Conservation (phyloP, 2,888 invertebrate species). For the Quadroppia sp. region DNA sequence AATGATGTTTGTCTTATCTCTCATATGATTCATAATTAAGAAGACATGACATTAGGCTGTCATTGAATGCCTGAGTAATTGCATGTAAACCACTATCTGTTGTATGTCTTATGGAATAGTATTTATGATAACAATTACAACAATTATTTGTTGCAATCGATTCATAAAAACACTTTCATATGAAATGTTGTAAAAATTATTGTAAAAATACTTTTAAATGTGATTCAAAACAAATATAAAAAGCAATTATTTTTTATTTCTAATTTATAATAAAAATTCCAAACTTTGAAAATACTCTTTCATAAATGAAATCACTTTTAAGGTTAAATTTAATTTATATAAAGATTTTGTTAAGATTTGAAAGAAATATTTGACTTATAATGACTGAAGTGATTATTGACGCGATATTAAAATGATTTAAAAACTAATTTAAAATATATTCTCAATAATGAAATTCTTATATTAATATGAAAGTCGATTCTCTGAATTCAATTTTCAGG, state of each 20-base stretch:
- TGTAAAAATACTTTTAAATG: no score
- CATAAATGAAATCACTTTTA: no score
- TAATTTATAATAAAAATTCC: no score
- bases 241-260: no score
- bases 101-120: conserved; percentile 5
- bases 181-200: no score
- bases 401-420: conserved; percentile 13
- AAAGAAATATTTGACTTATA: background rate
- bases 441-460: background rate
- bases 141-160: no score
- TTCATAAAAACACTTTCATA: no score
- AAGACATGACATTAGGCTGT: conserved; percentile 18
- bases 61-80: background rate
- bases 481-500: background rate
- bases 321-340: no score
- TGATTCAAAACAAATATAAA: no score
- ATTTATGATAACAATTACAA: background rate
- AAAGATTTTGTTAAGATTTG: background rate
- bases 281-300: no score
- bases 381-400: background rate
- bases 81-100: background rate
- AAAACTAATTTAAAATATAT: background rate
- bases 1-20: conserved; percentile 6
- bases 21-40: conserved; percentile 11
- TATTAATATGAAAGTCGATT: background rate